These are phyloP conservation scores for Acleris holmiana DNA, from an alignment of 2,888 invertebrate species.

Conservation along the genomic window DNA sequence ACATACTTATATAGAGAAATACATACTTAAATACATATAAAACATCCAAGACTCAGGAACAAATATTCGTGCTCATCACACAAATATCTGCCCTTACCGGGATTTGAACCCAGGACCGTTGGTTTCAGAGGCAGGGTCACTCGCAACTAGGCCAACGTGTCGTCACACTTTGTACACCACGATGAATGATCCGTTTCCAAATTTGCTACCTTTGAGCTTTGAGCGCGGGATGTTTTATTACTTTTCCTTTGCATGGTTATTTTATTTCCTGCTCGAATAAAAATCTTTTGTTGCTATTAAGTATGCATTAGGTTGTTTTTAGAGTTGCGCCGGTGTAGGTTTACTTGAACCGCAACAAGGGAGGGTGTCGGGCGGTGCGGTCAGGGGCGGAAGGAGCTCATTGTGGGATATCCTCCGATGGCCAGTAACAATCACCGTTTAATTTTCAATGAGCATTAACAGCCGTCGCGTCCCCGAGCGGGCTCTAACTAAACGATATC, in stretches of 20 bases:
- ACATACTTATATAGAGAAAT: too few relatives aligned
- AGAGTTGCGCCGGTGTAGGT: conserved; percentile 16
- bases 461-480: conserved; percentile 36
- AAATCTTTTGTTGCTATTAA: not conserved
- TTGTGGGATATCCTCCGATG: conserved; percentile 57
- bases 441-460: conserved; percentile 47
- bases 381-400: conserved; percentile 62
- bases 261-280: not conserved
- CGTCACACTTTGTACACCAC: conserved; percentile 34
- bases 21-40: too few relatives aligned
- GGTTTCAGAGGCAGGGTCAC: too few relatives aligned
- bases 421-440: conserved; percentile 43
- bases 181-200: conserved; percentile 31
- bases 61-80: too few relatives aligned
- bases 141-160: too few relatives aligned
- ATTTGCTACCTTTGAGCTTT: conserved; percentile 19
- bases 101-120: too few relatives aligned
- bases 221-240: conserved; percentile 9
- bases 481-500: conserved; percentile 18
- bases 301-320: not conserved
- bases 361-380: conserved; percentile 52
- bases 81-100: too few relatives aligned
- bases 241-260: conserved; percentile 18
- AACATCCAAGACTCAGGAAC: too few relatives aligned
- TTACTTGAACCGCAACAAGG: conserved; percentile 29